Base-by-base conservation (phyloP, 2,113 vertebrate genomes). In the Sceloporus undulatus region DNA sequence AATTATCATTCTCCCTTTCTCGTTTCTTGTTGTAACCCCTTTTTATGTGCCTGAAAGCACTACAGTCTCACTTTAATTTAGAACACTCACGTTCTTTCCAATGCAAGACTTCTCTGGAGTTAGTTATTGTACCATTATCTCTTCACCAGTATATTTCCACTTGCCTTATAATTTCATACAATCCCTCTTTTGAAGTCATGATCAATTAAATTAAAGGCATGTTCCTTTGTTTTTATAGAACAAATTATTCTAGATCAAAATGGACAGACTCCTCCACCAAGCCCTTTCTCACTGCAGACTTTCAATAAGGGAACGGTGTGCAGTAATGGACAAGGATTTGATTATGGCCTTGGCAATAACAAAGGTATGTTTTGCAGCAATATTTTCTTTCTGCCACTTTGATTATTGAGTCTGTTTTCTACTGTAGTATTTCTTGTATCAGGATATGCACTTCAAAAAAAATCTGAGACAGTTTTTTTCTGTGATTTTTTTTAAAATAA, bases 321-420 rank as follows among this genome's bases (percentile, higher is more conserved):
- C 86, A 98, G 96, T 91, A 98, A 98, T 66, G 98, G 98, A 19
- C 98, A 99, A 95, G 99, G 99, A 91, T 99, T 99, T 95, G 99
- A 99, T 96, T 99, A 99, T 86, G 98, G 98, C 89, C 97, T 99
- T 87, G 98, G 98, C 94, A 99, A 98, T 97, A 98, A 98, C 95
- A 99, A 99, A 99, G 98, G 99, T 99, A 96, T 96, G 0, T 89
- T 87, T 88, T 14, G 1, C 6, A 81, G 82, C 1, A 0, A 14
- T 0, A 10, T 89, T 90, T 70, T 68, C 38, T 88, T 80, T 89
- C 83, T 86, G 9, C 83, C 56, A 82, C 0, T 16, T 89, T 90
- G 89, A 62, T 56, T 87, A 48, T 68, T 88, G 19, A 29, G 21
- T 2, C 10, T 82, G 38, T 23, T 66, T 40, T 8, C 34, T 18